A percentile compares a stretch with the other conserved stretches of the same genome.
Conservation (phyloP, 2,113 vertebrate genomes). For the Tyrannus savana region DNA sequence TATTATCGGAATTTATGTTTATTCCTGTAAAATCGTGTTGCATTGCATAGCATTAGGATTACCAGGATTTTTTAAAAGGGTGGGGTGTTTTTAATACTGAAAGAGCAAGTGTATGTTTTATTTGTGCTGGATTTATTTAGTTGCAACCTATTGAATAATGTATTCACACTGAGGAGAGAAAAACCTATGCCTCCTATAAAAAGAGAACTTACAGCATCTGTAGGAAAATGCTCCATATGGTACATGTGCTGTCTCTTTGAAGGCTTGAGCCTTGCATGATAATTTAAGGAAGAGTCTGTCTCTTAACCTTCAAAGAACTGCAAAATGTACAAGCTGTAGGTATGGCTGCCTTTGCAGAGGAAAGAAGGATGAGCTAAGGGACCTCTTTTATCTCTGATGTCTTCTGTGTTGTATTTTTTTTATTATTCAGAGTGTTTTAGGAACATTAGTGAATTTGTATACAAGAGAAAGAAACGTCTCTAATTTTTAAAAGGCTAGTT, state of each 20-base stretch:
- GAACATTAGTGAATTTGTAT: not conserved
- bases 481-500: not conserved
- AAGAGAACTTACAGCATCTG: rapidly evolving
- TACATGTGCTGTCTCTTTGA: not conserved
- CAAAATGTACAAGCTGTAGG: not conserved
- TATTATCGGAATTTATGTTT: not conserved
- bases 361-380: not conserved
- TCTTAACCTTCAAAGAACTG: not conserved
- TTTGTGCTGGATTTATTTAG: not conserved
- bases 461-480: not conserved
- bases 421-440: not conserved
- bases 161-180: not conserved
- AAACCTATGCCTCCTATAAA: not conserved
- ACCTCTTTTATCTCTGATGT: not conserved
- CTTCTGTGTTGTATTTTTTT: not conserved
- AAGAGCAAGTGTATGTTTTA: not conserved
- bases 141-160: not conserved
- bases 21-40: not conserved
- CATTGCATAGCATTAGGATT: not conserved
- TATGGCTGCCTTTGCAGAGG: not conserved
- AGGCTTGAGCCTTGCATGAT: not conserved
- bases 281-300: not conserved
- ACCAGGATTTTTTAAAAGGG: not conserved
- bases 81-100: rapidly evolving
- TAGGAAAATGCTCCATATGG: not conserved